Conservation (phyloP, 1,140 invertebrate genomes). For the Hylyphantes graminicola region DNA sequence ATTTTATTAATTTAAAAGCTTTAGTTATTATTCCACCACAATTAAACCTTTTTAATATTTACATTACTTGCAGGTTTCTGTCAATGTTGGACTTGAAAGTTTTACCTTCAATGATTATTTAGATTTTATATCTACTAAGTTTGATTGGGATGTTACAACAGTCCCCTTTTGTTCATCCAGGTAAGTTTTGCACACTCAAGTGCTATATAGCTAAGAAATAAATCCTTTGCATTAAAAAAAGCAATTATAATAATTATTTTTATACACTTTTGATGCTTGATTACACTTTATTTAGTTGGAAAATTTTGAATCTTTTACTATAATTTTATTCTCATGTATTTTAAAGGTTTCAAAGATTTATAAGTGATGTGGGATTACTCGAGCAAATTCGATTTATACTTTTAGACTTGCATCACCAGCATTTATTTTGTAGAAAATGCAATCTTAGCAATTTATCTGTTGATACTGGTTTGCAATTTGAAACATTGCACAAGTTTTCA, state of each 20-base stretch:
- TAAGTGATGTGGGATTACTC: slow-evolving; percentile 20
- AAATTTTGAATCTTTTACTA: not conserved
- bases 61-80: slow-evolving; percentile 6
- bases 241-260: no score
- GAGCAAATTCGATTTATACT: slow-evolving; percentile 12
- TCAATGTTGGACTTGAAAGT: slow-evolving; percentile 18
- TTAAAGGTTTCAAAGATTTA: slow-evolving; percentile 25
- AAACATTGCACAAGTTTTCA: not conserved
- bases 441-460: slow-evolving; percentile 5
- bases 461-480: slow-evolving; percentile 17
- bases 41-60: not conserved
- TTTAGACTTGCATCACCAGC: slow-evolving; percentile 29
- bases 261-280: not conserved
- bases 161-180: not conserved
- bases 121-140: slow-evolving; percentile 20
- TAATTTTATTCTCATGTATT: slow-evolving; percentile 1
- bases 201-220: no score
- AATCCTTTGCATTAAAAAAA: no score
- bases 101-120: slow-evolving; percentile 14
- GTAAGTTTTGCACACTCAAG: not conserved
- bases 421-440: slow-evolving; percentile 38
- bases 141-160: slow-evolving; percentile 24
- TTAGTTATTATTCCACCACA: not conserved
- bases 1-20: not conserved
- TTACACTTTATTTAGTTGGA: not conserved